Base-by-base conservation (phyloP, 1,140 invertebrate genomes). In the Globodera rostochiensis region DNA sequence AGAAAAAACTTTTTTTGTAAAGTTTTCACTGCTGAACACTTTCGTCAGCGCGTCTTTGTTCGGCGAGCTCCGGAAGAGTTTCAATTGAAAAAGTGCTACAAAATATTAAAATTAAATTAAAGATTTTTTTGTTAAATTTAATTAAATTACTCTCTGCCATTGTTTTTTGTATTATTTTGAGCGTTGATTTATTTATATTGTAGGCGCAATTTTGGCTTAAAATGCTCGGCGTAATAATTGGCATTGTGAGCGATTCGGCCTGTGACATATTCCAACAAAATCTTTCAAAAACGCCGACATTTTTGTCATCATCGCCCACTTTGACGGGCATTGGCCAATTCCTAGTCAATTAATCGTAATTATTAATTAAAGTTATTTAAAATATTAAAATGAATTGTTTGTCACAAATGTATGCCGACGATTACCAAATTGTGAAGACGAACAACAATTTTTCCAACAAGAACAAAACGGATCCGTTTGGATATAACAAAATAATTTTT, bases 401-500 rank as follows among this genome's bases (percentile, higher is more conserved):
- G 25, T 70, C 45, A 70, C 25, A 70, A 70, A 70, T 70, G 36
- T 36, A 36, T 9, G 45, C 45, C 8, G 8, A 8, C 45, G 45
- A 8, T 19, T n/a, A 74, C 73, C 73, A 74, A 74, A 7, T 74
- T 36, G 73, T 50, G 53, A 50, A 74, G 53, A 45, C 9, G 21
- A 74, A 74, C 47, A 74, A 21, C 15, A 74, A 74, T 74, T 74
- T 19, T 47, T 74, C 25, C 9, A 74, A 8, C 73, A 74, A 45
- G 21, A 74, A 74, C 19, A 57, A 57, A 21, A 74, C 25, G 53
- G 73, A 74, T 8, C 73, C 73, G 36, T 45, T 25, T n/a, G 73
- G 73, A 45, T 50, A 74, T 21, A 74, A 74, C n/a, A 74, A 57
- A 74, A 74, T 45, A 9, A 74, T 36, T 74, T 74, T 74, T 25